Evolutionary conservation across 2,888 invertebrate species (phyloP), one percentile per base, ranked within the genome.

Genomic region (Oscheius onirici): DNA sequence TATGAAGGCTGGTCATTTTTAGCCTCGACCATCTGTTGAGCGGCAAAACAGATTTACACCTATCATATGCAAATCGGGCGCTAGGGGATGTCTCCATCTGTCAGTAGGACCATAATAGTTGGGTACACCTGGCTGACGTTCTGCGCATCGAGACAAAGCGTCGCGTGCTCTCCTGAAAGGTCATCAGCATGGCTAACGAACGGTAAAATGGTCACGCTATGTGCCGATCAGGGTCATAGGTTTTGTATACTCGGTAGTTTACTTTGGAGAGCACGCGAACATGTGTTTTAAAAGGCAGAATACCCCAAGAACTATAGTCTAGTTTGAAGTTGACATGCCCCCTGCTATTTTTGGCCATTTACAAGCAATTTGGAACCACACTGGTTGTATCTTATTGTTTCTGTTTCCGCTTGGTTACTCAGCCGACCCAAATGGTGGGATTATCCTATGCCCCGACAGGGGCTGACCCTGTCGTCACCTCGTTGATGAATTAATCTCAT

Each of bases 371-470:
- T 28, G 63, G 63, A 24, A 24, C 46, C 60, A 43, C 43, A 60
- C 60, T 60, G 60, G 60, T 60, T 63, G 63, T 63, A 63, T 63
- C 63, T 63, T 63, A 49, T 63, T 63, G 63, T 63, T 63, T 63
- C 49, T 26, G 22, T 34, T 63, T 63, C 63, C 49, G 63, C 63
- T 63, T 46, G 63, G 34, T 20, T 49, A 17, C 46, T 49, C 63
- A 46, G 46, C 26, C 49, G 46, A 46, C 63, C 63, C 63, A 63
- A 63, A 46, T 63, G 63, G 34, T 6, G 49, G 63, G 63, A 63
- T 63, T 63, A 63, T 63, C 63, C 63, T 46, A n/a, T 34, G 34
- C 24, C 60, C 40, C 44, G 60, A 17, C 60, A 60, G 24, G 34
- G 20, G 10, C 10, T 41, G 34, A 34, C 26, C 55, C 28, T 55